Base-by-base conservation (phyloP, 2,113 vertebrate species). In the Nettapus auritus region DNA sequence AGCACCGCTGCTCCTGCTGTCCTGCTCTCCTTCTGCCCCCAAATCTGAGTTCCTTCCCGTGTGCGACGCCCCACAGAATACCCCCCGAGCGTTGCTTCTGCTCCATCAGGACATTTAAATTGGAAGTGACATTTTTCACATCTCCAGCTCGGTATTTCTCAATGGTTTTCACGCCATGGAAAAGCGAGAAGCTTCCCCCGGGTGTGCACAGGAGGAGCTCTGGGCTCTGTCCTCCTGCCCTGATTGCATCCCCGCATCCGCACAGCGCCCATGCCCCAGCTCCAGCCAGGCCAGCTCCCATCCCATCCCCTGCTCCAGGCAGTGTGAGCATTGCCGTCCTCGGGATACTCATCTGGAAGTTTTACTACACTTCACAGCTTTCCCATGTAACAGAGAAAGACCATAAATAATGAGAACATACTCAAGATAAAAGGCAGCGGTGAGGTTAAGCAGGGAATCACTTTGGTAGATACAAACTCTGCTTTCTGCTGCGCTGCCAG, bases 181-280 rank as follows among this genome's bases (percentile, higher is more conserved):
- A 52, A 87, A 34, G 5, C 48, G 56, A 46, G 62, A 46, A 75
- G 12, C 55, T 10, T 20, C 29, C 57, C 8, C 23, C 8, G 21
- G 28, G 14, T 36, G 11, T 0, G 14, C 21, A 34, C 5, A 57
- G 36, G 22, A 26, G 1, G 56, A 66, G 42, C 44, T 0, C 5
- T 15, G 22, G 50, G 13, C 36, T 11, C 38, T 12, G 52, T 38
- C 0, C 2, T 50, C 53, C 33, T 23, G 13, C 44, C 25, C 22
- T 31, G 21, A 22, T 6, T 33, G 38, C 7, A 3, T 25, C 25
- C 2, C 1, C 4, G 80, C 68, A 69, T 17, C 44, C 44, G 8
- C 68, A 34, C 91, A 57, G 11, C 1, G 0, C 75, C n/a, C 33
- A 8, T 5, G 10, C 12, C 31, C 23, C 2, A 0, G 44, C 60